Evolutionary conservation across 2,113 vertebrate species (phyloP).

Genomic region (Xiphophorus hellerii): DNA sequence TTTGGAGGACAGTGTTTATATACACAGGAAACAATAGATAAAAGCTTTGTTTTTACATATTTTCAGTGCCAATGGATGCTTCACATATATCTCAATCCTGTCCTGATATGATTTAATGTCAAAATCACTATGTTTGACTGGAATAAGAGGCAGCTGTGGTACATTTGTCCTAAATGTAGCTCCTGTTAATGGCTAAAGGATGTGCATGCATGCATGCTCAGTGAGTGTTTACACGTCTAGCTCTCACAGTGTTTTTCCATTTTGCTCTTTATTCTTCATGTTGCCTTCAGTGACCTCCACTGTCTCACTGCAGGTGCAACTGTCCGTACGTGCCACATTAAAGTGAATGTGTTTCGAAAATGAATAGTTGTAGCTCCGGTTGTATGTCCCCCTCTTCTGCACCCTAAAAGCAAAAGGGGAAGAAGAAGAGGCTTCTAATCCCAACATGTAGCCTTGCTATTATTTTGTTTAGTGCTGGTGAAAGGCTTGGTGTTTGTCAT

Average conservation of each 20-base stretch:
- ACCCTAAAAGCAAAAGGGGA: background rate
- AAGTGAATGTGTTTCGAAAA: constrained; percentile 6
- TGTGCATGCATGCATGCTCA: no score
- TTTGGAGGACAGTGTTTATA: no score
- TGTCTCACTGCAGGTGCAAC: constrained; percentile 19
- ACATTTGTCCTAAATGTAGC: background rate
- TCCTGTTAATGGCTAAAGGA: constrained; percentile 1
- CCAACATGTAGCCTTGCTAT: constrained; percentile 24
- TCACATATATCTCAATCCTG: no score
- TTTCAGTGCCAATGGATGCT: no score
- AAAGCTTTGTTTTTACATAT: no score
- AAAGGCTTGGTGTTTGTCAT: constrained; percentile 33
- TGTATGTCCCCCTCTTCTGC: background rate
- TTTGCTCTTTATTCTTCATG: background rate
- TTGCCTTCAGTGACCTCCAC: constrained; percentile 34
- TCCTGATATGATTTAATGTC: constrained; percentile 21
- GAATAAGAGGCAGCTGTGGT: constrained; percentile 6
- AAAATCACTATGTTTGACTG: constrained; percentile 9
- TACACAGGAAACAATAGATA: no score
- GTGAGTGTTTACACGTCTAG: background rate
- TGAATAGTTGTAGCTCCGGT: background rate
- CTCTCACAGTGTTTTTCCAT: constrained; percentile 4
- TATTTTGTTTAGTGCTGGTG: constrained; percentile 32
- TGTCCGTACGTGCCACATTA: constrained; percentile 20
- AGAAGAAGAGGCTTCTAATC: constrained; percentile 20